phyloP scores from a whole-genome alignment of 1,140 invertebrate genomes.

The Aphelinus atriplicis region DNA sequence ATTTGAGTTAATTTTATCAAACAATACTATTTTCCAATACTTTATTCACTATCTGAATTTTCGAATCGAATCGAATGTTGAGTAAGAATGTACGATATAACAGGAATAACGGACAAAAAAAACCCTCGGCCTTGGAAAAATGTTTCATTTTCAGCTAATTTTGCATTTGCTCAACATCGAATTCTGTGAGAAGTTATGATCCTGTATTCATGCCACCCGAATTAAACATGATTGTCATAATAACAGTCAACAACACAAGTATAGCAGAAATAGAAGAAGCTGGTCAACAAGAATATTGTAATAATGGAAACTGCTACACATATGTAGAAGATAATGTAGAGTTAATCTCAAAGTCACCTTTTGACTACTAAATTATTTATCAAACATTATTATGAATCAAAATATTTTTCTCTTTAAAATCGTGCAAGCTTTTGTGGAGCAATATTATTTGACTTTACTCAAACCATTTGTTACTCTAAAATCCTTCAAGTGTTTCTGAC shows the following conservation, averaged over 20 bases:
- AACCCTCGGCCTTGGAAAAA: conserved; percentile 85
- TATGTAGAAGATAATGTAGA: conserved; percentile 48
- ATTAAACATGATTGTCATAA: conserved; percentile 89
- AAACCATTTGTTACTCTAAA: no score
- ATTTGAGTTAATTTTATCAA: neutral
- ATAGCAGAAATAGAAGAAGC: conserved; percentile 87
- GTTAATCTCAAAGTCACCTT: no score
- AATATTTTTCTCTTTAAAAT: no score
- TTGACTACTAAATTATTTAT: no score
- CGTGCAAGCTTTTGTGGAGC: no score
- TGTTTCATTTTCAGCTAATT: neutral
- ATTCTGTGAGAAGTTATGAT: conserved; percentile 95
- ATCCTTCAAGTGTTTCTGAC: no score
- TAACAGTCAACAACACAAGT: conserved; percentile 90
- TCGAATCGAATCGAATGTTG: conserved; percentile 76
- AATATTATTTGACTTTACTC: no score
- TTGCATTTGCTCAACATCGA: no score
- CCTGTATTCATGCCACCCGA: conserved; percentile 95
- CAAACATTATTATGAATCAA: no score
- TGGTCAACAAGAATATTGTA: conserved; percentile 89
- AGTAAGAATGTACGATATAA: conserved; percentile 93
- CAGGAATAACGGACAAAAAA: conserved; percentile 99
- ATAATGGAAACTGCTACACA: conserved; percentile 90
- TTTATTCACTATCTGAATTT: conserved; percentile 47
- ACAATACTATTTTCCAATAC: neutral